Evolutionary conservation across 2,113 vertebrate genomes (phyloP).

Genomic region (Excalfactoria chinensis): DNA sequence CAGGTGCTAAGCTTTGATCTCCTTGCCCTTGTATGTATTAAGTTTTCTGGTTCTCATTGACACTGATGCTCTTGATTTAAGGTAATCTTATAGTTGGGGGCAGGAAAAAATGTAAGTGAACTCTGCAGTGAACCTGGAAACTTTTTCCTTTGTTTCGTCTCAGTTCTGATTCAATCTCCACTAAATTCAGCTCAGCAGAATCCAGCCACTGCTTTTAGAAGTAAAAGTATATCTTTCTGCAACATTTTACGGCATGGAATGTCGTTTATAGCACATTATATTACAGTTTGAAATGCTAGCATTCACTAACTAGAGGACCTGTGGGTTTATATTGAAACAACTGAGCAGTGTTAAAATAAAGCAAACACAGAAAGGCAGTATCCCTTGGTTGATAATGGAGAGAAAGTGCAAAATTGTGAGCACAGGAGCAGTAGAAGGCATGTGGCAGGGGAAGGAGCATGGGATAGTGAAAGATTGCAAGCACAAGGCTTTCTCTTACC

Average conservation of each 20-base stretch:
- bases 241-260: constrained; percentile 76
- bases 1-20: constrained; percentile 85
- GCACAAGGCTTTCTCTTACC: not conserved
- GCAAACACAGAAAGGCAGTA: not conserved
- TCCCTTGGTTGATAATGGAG: not conserved
- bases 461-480: not conserved
- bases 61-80: constrained; percentile 80
- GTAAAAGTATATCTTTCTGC: constrained; percentile 78
- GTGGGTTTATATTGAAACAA: constrained; percentile 42
- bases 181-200: constrained; percentile 66
- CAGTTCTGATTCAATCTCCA: constrained; percentile 60
- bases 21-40: constrained; percentile 68
- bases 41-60: constrained; percentile 76
- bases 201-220: constrained; percentile 62
- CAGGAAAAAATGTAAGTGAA: constrained; percentile 65
- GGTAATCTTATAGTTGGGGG: constrained; percentile 53
- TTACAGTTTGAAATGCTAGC: constrained; percentile 60
- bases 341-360: not conserved
- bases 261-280: constrained; percentile 71
- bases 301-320: constrained; percentile 37
- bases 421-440: not conserved
- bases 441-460: not conserved
- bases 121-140: constrained; percentile 61
- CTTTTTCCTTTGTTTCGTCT: constrained; percentile 56
- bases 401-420: not conserved